Conservation (phyloP, 1,140 invertebrate genomes). For the Rhizoglyphus robini region DNA sequence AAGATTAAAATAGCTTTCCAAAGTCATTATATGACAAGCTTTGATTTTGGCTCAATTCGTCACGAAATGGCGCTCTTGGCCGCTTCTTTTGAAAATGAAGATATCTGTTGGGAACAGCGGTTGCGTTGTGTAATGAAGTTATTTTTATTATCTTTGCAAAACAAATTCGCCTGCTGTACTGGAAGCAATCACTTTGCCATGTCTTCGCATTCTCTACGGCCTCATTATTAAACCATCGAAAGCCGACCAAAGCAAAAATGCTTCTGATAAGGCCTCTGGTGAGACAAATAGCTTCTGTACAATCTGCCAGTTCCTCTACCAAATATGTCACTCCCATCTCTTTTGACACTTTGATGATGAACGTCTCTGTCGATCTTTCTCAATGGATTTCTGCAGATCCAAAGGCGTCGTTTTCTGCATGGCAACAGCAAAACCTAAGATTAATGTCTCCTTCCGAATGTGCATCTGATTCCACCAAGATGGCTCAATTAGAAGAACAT, state of each 20-base stretch:
- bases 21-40: constrained; percentile 40
- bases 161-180: constrained; percentile 57
- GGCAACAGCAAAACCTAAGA: constrained; percentile 42
- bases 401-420: constrained; percentile 53
- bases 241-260: constrained; percentile 29
- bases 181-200: constrained; percentile 62
- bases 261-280: constrained; percentile 14
- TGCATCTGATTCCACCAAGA: too few relatives aligned
- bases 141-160: constrained; percentile 59
- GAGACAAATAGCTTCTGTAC: constrained; percentile 26
- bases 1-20: constrained; percentile 47
- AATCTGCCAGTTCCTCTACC: constrained; percentile 18
- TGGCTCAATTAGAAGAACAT: constrained; percentile 34
- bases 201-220: constrained; percentile 60
- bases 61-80: constrained; percentile 79
- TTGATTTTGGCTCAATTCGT: constrained; percentile 59
- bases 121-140: constrained; percentile 69
- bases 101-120: constrained; percentile 87
- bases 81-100: constrained; percentile 73
- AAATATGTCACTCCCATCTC: neutral
- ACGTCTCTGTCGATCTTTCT: constrained; percentile 52
- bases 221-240: constrained; percentile 48
- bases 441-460: neutral
- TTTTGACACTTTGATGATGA: neutral
- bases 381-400: constrained; percentile 59